Percentiles rank a stretch among this genome's conserved stretches.
phyloP scores from a whole-genome alignment of 2,888 invertebrate species.

The Ptychoptera albimana region DNA sequence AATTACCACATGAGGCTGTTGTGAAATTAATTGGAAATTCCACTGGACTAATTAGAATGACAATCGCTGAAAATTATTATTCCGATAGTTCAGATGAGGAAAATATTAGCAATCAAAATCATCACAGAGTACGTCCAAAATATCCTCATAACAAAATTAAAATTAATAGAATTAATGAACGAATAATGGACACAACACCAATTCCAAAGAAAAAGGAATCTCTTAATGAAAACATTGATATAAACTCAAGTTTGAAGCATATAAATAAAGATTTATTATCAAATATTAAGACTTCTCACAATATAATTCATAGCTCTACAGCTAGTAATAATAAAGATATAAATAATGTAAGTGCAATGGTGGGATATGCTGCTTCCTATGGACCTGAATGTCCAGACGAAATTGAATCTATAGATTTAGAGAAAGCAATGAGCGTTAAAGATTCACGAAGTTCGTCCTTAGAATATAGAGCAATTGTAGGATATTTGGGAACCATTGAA shows the following conservation, averaged over 20 bases:
- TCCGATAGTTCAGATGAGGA: conserved; percentile 76
- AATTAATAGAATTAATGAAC: conserved; percentile 3
- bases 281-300: conserved; percentile 12
- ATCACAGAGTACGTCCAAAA: conserved; percentile 5
- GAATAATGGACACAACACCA: neutral
- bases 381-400: neutral
- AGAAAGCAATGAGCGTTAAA: conserved; percentile 25
- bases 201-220: neutral
- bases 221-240: neutral
- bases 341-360: conserved; percentile 31
- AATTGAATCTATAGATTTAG: neutral
- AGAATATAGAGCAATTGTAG: conserved; percentile 74
- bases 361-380: conserved; percentile 14
- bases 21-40: conserved; percentile 80
- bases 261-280: neutral
- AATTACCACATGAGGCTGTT: conserved; percentile 84
- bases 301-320: conserved; percentile 17
- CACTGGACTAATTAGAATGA: conserved; percentile 64
- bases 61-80: conserved; percentile 75
- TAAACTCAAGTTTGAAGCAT: neutral
- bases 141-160: conserved; percentile 8
- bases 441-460: conserved; percentile 31
- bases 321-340: conserved; percentile 25
- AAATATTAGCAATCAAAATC: conserved; percentile 31
- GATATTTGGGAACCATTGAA: conserved; percentile 91